These are phyloP conservation scores for Halictus quadricinctus DNA, from an alignment of 2,888 invertebrate species.

Conservation along the genomic window DNA sequence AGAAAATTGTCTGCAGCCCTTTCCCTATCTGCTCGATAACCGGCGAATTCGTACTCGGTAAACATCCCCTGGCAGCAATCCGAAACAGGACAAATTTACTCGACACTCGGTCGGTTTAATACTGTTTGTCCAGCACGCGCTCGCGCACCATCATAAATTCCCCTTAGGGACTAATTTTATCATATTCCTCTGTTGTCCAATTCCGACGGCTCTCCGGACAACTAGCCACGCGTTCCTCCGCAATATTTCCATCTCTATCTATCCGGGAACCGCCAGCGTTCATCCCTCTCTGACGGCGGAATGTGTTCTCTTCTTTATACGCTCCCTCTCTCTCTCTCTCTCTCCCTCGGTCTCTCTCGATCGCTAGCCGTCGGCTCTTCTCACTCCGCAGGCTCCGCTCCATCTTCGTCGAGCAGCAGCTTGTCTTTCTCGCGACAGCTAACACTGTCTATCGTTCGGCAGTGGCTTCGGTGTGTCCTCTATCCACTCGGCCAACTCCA, in stretches of 20 bases:
- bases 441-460: background rate
- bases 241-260: background rate
- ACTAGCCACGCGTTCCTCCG: slow-evolving; percentile 17
- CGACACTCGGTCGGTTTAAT: slow-evolving; percentile 28
- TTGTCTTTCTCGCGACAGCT: background rate
- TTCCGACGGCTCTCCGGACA: slow-evolving; percentile 22
- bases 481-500: background rate
- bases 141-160: slow-evolving; percentile 38
- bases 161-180: slow-evolving; percentile 47
- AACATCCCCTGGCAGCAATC: background rate
- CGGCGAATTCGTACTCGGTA: background rate
- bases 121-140: slow-evolving; percentile 22
- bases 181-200: slow-evolving; percentile 36
- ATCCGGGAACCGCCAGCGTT: background rate
- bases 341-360: background rate
- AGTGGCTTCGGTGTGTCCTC: background rate
- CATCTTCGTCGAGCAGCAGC: background rate
- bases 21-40: background rate
- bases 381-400: background rate
- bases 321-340: slow-evolving; percentile 10
- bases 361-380: slow-evolving; percentile 5
- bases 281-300: background rate
- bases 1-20: background rate
- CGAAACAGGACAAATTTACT: slow-evolving; percentile 15
- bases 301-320: slow-evolving; percentile 9